phyloP scores from a whole-genome alignment of 2,113 vertebrate genomes.

The Cynopterus brachyotis region DNA sequence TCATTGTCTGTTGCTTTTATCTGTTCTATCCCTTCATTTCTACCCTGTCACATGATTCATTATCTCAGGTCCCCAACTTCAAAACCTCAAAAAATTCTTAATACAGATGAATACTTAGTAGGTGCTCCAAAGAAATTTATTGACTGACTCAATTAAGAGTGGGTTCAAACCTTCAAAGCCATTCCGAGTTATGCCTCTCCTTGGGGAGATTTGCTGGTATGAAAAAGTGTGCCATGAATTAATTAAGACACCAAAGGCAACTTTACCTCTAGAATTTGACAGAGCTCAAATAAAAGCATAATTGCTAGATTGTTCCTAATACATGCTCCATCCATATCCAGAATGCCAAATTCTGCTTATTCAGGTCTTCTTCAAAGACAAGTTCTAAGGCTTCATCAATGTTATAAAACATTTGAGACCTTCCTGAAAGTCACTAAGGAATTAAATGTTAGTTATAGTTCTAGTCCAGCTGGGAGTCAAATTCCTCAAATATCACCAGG shows the following conservation, averaged over 20 bases:
- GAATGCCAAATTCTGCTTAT: conserved; percentile 8
- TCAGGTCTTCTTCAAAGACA: conserved; percentile 47
- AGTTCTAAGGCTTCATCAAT: background rate
- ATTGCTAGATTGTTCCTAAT: background rate
- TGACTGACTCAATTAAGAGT: background rate
- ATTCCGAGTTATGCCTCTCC: background rate
- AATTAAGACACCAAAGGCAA: conserved; percentile 22
- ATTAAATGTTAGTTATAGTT: background rate
- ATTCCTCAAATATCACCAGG: conserved; percentile 15
- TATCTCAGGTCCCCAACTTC: background rate
- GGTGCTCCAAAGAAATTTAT: background rate
- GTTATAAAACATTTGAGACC: conserved; percentile 56
- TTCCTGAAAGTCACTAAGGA: conserved; percentile 24
- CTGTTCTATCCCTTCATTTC: background rate
- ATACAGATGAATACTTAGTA: background rate
- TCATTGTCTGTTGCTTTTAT: background rate
- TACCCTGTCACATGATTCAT: background rate
- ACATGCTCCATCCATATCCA: background rate
- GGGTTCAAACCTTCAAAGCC: background rate
- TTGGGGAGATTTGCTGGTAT: background rate
- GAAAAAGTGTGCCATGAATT: background rate
- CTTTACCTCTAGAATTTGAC: background rate
- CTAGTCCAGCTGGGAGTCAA: conserved; percentile 12
- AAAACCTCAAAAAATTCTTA: background rate
- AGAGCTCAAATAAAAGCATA: background rate